Percentiles rank a stretch among this genome's conserved stretches.
phyloP scores from a whole-genome alignment of 2,797 vertebrate species.

The Cynopterus sphinx region DNA sequence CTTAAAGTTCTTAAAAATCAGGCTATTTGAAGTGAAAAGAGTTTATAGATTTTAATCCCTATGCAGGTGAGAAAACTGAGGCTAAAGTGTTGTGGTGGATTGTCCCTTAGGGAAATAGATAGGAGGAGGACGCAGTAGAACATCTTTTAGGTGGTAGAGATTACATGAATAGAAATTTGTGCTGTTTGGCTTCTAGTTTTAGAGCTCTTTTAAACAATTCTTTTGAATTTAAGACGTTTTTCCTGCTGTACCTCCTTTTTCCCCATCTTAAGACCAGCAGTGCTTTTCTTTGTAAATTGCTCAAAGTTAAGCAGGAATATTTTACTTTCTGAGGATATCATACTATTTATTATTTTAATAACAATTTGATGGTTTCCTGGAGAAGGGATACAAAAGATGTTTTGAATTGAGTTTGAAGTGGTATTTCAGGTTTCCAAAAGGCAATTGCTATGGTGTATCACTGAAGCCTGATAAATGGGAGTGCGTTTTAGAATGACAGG shows the following conservation, averaged over 20 bases:
- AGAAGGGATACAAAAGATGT: conserved; percentile 81
- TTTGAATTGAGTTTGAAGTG: conserved; percentile 81
- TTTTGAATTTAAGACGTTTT: conserved; percentile 58
- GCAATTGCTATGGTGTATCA: conserved; percentile 71
- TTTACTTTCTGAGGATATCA: conserved; percentile 74
- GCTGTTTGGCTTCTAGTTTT: conserved; percentile 55
- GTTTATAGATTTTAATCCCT: neutral
- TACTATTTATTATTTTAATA: conserved; percentile 83
- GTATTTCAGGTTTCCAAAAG: conserved; percentile 77
- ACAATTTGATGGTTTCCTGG: conserved; percentile 83
- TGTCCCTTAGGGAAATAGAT: neutral
- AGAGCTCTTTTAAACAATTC: conserved; percentile 54
- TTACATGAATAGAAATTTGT: neutral
- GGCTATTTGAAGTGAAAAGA: conserved; percentile 7
- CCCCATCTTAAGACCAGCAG: neutral
- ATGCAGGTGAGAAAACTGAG: conserved; percentile 34
- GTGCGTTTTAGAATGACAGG: conserved; percentile 77
- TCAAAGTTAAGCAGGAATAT: conserved; percentile 78
- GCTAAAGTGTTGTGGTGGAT: neutral
- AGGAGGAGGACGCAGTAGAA: neutral
- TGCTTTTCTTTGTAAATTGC: conserved; percentile 69
- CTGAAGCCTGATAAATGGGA: conserved; percentile 79
- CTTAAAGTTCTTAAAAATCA: conserved; percentile 5
- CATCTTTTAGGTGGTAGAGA: neutral
- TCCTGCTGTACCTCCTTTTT: neutral